Evolutionary conservation across 2,113 vertebrate species (phyloP).

Genomic region (Entelurus aequoreus): DNA sequence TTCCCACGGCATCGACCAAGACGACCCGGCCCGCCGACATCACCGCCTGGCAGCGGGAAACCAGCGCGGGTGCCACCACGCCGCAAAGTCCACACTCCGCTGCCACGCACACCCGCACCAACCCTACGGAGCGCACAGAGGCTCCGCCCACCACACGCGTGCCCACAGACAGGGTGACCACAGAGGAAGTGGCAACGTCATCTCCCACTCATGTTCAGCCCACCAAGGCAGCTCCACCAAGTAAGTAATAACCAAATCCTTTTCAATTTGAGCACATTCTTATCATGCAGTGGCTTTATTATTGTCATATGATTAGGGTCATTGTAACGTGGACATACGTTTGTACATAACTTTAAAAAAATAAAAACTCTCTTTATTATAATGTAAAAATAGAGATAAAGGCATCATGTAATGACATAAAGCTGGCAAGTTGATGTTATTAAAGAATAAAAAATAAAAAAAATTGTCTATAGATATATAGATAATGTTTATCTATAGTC

Average conservation of each 20-base stretch:
- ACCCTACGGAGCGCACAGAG: conserved; percentile 33
- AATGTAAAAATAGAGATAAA: too few relatives aligned
- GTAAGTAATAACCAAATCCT: conserved; percentile 24
- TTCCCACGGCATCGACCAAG: conserved; percentile 29
- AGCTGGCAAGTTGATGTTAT: too few relatives aligned
- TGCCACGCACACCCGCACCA: conserved; percentile 31
- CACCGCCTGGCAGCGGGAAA: conserved; percentile 45
- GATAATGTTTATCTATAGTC: too few relatives aligned
- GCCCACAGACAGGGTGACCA: conserved; percentile 28
- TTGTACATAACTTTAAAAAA: too few relatives aligned
- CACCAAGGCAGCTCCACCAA: conserved; percentile 6
- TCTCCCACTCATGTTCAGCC: conserved; percentile 10
- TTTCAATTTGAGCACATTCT: neutral
- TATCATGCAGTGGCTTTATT: neutral
- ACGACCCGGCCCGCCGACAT: conserved; percentile 21
- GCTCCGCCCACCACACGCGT: conserved; percentile 36
- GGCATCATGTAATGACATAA: too few relatives aligned
- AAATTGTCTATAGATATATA: too few relatives aligned
- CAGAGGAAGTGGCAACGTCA: conserved; percentile 34
- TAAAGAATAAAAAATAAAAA: too few relatives aligned
- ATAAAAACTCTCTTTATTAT: too few relatives aligned
- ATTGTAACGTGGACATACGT: too few relatives aligned
- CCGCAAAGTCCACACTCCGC: conserved; percentile 22
- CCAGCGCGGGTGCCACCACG: conserved; percentile 48
- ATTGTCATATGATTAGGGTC: too few relatives aligned